Conservation (phyloP, 2,888 invertebrate genomes). For the Folsomia manolachei region DNA sequence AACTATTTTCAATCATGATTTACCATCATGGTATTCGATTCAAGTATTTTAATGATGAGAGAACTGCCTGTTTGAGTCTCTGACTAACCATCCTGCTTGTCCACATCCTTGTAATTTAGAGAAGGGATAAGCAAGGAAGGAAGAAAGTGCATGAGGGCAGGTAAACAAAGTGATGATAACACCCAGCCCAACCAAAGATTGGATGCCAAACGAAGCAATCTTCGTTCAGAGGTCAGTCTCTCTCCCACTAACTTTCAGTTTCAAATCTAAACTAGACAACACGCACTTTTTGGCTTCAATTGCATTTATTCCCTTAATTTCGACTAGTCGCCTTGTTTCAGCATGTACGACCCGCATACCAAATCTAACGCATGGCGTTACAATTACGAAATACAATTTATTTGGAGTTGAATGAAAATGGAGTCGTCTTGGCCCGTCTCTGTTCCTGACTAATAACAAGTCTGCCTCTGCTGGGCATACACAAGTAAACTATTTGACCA, state of each 20-base stretch:
- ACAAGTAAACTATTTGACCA: background rate
- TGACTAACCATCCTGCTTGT: no score
- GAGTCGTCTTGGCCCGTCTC: background rate
- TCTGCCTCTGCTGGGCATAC: background rate
- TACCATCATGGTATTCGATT: no score
- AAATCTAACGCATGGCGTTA: no score
- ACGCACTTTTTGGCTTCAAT: background rate
- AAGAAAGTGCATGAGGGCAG: background rate
- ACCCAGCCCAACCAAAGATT: background rate
- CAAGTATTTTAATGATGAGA: background rate
- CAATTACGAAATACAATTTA: no score
- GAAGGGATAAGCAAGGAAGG: background rate
- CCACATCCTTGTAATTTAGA: no score
- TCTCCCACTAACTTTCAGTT: background rate
- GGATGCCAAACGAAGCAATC: no score
- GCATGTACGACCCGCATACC: background rate
- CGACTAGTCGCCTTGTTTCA: background rate
- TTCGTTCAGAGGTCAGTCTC: background rate
- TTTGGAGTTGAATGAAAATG: background rate
- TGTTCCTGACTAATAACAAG: background rate
- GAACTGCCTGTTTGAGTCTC: no score
- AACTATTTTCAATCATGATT: background rate
- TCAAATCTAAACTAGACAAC: no score
- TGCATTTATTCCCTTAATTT: background rate
- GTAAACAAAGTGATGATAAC: background rate